A percentile compares a stretch with the other conserved stretches of the same genome.
phyloP scores from a whole-genome alignment of 2,113 vertebrate genomes.

The Hystrix brachyura region DNA sequence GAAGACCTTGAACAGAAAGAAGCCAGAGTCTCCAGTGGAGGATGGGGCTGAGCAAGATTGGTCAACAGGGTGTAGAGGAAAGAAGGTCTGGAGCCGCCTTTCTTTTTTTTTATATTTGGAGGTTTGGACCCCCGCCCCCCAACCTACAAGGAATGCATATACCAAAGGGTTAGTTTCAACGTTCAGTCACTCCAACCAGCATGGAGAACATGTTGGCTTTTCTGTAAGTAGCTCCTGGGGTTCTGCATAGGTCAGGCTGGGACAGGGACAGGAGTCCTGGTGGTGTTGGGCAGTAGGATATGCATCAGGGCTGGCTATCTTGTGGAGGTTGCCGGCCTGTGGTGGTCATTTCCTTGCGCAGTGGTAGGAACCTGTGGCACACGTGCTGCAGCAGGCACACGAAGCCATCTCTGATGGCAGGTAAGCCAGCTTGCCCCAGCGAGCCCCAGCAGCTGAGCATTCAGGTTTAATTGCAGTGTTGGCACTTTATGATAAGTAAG shows the following conservation, averaged over 20 bases:
- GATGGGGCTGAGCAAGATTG: not conserved
- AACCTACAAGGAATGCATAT: not conserved
- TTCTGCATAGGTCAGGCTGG: not conserved
- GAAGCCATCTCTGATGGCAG: too few species aligned
- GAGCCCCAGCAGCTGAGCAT: too few species aligned
- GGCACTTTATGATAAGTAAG: too few species aligned
- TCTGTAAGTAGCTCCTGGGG: not conserved
- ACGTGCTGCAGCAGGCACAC: too few species aligned
- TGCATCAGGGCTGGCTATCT: not conserved
- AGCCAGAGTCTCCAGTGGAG: not conserved
- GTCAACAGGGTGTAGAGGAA: not conserved
- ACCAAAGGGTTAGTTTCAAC: too few species aligned
- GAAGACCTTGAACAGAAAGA: not conserved
- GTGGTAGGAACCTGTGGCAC: too few species aligned
- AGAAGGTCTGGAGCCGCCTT: not conserved
- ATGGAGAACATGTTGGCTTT: too few species aligned
- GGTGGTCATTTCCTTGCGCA: not conserved
- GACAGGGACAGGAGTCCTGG: not conserved
- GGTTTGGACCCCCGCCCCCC: not conserved
- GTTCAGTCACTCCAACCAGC: too few species aligned
- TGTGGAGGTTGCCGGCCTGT: not conserved
- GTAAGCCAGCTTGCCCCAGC: too few species aligned
- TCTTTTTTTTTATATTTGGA: not conserved
- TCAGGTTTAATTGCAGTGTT: too few species aligned
- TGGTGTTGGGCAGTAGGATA: rapidly evolving